Base-by-base conservation (phyloP, 2,797 vertebrate species). In the Tapera naevia region DNA sequence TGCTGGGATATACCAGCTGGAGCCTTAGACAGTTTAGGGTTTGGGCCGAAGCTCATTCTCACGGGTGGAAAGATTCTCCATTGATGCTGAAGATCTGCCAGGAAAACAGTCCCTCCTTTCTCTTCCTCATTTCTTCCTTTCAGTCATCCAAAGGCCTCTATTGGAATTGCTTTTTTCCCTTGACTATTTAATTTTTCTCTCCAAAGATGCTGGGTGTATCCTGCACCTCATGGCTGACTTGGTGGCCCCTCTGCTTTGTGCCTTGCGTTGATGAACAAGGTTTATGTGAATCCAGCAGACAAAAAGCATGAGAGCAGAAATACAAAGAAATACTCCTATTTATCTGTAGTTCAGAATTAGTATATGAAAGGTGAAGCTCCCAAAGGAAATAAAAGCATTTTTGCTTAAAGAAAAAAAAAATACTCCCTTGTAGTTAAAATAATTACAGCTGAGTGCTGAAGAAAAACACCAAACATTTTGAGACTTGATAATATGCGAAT, bases 391-490 rank as follows among this genome's bases (percentile, higher is more conserved):
- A 80, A 32, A 48, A 46, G 0, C 7, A 21, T 58, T 75, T 80
- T 88, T 54, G 80, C 30, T 33, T 88, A 27, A 46, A 72, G 25
- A 83, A 37, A 10, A 92, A 87, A 88, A 65, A 16, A 21, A 6
- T 81, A 74, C 9, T 78, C 37, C 86, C 24, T 57, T 74, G 23
- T 54, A 80, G 41, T 86, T 89, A 75, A 86, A 92, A 81, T 83
- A 1, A 33, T 92, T 93, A 30, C 11, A 80, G 23, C 35, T 78
- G 78, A 70, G 24, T 43, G 6, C 57, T 85, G 39, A 76, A 88
- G 39, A 62, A 87, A 93, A 94, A 41, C n/a, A 81, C 37, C 62
- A 88, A 93, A 79, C 87, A 75, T 93, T 91, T 58, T 84, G 51
- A 88, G 54, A 30, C 80, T 83, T 48, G 17, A 58, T 89, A 93